Conservation (phyloP, 2,113 vertebrate genomes). For the Bubo scandiacus region DNA sequence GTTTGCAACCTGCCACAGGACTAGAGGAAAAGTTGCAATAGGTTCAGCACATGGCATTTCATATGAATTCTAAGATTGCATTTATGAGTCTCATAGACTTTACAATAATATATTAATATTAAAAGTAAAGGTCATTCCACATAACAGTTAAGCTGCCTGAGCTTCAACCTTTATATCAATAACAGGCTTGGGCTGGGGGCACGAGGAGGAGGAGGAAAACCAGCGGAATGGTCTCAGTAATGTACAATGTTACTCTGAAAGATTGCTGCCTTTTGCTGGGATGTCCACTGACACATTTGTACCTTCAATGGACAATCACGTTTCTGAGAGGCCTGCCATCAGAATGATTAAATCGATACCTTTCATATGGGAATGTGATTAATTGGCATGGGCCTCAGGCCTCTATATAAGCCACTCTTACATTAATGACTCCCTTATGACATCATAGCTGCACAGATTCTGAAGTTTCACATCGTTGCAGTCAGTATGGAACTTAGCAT, state of each 20-base stretch:
- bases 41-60: slow-evolving; percentile 87
- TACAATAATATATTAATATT: slow-evolving; percentile 96
- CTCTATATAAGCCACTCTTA: background rate
- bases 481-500: background rate
- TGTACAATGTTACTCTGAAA: slow-evolving; percentile 17
- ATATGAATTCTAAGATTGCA: slow-evolving; percentile 91
- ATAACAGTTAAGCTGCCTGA: slow-evolving; percentile 92
- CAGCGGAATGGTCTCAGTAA: slow-evolving; percentile 69
- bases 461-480: background rate
- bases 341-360: slow-evolving; percentile 9
- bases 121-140: slow-evolving; percentile 96
- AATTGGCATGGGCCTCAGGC: slow-evolving; percentile 45
- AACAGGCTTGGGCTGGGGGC: slow-evolving; percentile 69
- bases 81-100: slow-evolving; percentile 88
- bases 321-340: slow-evolving; percentile 33
- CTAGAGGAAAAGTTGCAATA: slow-evolving; percentile 65
- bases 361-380: slow-evolving; percentile 12
- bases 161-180: slow-evolving; percentile 91
- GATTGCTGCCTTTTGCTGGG: slow-evolving; percentile 24
- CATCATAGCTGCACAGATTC: background rate
- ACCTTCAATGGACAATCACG: slow-evolving; percentile 29
- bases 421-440: slow-evolving; percentile 53
- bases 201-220: slow-evolving; percentile 62
- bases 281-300: slow-evolving; percentile 31
- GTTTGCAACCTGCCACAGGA: slow-evolving; percentile 70